A percentile compares a stretch with the other conserved stretches of the same genome.
Conservation (phyloP, 2,113 vertebrate species). For the Ginglymostoma cirratum region DNA sequence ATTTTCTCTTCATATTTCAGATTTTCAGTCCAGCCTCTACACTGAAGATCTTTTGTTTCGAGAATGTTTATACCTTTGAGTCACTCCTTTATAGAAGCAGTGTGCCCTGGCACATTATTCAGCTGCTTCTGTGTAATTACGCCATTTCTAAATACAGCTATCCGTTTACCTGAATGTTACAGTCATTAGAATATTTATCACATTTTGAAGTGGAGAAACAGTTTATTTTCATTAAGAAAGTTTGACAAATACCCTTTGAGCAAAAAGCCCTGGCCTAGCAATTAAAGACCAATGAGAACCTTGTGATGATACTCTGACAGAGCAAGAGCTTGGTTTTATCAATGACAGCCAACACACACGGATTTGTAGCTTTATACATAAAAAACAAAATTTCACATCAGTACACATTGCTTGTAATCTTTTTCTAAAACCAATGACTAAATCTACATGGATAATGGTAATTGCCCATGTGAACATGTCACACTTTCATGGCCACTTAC, state of each 20-base stretch:
- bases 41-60: no score
- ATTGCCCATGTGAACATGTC: neutral
- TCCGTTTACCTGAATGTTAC: no score
- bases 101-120: neutral
- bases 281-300: neutral
- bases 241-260: neutral
- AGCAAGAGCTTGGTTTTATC: neutral
- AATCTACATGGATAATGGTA: neutral
- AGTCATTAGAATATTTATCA: neutral
- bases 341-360: neutral
- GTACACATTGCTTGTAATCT: neutral
- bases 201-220: neutral
- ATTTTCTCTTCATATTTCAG: no score
- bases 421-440: neutral
- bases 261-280: neutral
- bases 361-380: neutral
- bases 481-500: neutral
- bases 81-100: no score
- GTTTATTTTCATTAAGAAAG: neutral
- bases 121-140: neutral
- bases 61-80: no score
- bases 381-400: neutral
- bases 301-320: neutral
- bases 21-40: no score
- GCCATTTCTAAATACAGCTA: neutral